These are phyloP conservation scores for Chaetura pelagica DNA, from an alignment of 2,113 vertebrate genomes.

Conservation along the genomic window DNA sequence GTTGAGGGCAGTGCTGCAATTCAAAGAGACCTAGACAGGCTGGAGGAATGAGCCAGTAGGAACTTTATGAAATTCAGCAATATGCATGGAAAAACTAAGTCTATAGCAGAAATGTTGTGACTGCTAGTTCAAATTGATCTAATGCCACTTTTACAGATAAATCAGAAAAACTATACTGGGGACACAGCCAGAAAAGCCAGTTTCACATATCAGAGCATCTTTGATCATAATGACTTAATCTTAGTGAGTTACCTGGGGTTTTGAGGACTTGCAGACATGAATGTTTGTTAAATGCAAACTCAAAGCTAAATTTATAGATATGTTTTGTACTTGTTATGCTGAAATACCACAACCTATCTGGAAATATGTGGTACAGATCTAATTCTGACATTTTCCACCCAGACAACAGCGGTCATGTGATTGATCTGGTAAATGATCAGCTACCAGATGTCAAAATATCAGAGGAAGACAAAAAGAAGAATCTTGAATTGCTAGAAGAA, in stretches of 20 bases:
- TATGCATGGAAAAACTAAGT: background rate
- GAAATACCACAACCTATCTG: background rate
- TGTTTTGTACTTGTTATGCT: background rate
- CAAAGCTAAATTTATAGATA: background rate
- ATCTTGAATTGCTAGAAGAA: constrained; percentile 93
- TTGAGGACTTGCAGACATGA: background rate
- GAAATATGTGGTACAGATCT: background rate
- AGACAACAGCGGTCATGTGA: constrained; percentile 90
- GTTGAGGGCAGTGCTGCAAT: no score
- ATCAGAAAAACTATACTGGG: background rate
- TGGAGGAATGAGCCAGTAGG: no score
- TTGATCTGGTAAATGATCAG: constrained; percentile 91
- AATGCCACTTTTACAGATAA: background rate
- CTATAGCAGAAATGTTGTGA: background rate
- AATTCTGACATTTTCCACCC: background rate
- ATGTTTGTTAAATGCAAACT: background rate
- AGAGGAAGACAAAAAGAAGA: constrained; percentile 94
- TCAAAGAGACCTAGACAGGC: no score
- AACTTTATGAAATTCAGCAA: background rate
- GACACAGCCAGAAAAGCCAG: background rate
- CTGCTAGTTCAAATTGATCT: background rate
- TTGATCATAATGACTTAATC: background rate
- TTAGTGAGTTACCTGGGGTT: background rate
- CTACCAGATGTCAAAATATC: constrained; percentile 93
- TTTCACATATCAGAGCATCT: background rate